These are phyloP conservation scores for Brachionus angularis DNA, from an alignment of 1,140 invertebrate species.

Conservation along the genomic window DNA sequence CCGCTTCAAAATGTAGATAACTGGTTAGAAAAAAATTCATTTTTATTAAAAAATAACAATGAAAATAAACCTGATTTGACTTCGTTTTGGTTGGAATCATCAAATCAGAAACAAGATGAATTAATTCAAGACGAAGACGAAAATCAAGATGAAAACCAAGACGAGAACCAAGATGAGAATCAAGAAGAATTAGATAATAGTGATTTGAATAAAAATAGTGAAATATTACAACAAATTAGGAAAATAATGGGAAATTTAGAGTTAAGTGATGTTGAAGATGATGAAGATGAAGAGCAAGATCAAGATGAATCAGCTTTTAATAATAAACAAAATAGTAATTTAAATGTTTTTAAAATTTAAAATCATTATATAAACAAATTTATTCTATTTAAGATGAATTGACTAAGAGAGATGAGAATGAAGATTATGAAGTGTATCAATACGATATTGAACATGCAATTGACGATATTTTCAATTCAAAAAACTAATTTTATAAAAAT, in stretches of 20 bases:
- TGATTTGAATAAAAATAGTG: slow-evolving; percentile 27
- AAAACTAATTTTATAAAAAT: too few relatives aligned
- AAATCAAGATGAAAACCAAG: background rate
- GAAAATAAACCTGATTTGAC: background rate
- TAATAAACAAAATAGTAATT: background rate
- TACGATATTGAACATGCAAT: slow-evolving; percentile 14
- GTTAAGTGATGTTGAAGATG: slow-evolving; percentile 26
- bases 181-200: too few relatives aligned
- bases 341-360: background rate
- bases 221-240: slow-evolving; percentile 27
- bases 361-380: background rate
- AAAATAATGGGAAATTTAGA: slow-evolving; percentile 44
- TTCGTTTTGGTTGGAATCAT: slow-evolving; percentile 16
- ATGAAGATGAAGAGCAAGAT: slow-evolving; percentile 2
- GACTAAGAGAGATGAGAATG: background rate
- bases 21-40: too few relatives aligned
- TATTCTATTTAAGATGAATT: background rate
- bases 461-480: too few relatives aligned
- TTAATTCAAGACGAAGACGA: slow-evolving; percentile 22
- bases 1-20: too few relatives aligned
- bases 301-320: background rate
- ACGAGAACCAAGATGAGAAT: background rate
- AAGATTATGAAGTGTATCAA: background rate
- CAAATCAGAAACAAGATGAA: slow-evolving; percentile 2
- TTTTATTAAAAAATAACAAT: too few relatives aligned